phyloP scores from a whole-genome alignment of 1,140 invertebrate genomes.

The Ceratosolen fusciceps region DNA sequence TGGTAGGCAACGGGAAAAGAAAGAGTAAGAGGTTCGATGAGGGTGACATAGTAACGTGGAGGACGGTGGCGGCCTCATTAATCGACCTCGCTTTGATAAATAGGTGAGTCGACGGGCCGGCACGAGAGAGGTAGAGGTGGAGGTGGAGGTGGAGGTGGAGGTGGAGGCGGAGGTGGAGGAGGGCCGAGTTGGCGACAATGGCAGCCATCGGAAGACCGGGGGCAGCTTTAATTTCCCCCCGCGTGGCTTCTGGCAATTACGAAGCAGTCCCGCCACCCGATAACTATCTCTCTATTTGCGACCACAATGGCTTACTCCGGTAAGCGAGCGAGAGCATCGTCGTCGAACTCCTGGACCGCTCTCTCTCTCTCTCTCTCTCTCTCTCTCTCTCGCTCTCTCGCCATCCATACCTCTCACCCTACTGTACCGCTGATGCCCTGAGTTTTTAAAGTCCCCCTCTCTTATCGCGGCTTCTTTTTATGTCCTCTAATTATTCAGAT shows the following conservation, averaged over 20 bases:
- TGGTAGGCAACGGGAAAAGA: not conserved
- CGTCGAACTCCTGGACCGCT: not conserved
- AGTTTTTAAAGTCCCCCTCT: too few species aligned
- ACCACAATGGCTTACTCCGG: slow-evolving; percentile 4
- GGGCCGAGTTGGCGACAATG: slow-evolving; percentile 20
- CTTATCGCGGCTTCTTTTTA: too few species aligned
- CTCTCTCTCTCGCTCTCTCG: too few species aligned
- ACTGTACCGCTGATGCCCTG: too few species aligned
- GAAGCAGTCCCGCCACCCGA: not conserved
- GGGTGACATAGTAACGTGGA: slow-evolving; percentile 42
- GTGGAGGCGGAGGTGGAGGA: not conserved
- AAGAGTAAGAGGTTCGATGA: not conserved
- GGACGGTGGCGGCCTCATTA: not conserved
- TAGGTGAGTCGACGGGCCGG: too few species aligned
- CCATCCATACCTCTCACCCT: too few species aligned
- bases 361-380: too few species aligned
- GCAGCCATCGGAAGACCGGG: slow-evolving; percentile 19
- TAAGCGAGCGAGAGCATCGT: not conserved
- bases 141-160: not conserved
- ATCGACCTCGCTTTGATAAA: slow-evolving; percentile 10
- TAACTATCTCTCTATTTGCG: slow-evolving; percentile 28
- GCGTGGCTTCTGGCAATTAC: slow-evolving; percentile 36
- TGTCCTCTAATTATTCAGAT: too few species aligned
- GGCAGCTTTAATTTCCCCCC: slow-evolving; percentile 45
- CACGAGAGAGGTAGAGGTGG: not conserved